These are phyloP conservation scores for Sebastes schlegelii DNA, from an alignment of 2,113 vertebrate genomes.

Conservation along the genomic window DNA sequence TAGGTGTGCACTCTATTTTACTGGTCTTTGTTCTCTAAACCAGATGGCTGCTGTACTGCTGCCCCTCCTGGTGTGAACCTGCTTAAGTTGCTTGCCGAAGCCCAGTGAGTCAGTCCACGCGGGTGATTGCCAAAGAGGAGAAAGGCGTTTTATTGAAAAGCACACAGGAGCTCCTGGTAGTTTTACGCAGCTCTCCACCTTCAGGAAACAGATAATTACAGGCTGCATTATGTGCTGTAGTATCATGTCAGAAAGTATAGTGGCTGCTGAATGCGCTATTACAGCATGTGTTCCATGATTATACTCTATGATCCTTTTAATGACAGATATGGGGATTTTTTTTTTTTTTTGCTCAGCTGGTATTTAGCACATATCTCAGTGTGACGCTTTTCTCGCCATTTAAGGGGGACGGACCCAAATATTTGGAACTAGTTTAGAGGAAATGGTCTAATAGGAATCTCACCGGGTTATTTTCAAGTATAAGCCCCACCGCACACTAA, in stretches of 20 bases:
- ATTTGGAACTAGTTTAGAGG: conserved; percentile 62
- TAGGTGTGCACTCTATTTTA: conserved; percentile 45
- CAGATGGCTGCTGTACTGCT: conserved; percentile 61
- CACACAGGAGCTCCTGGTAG: conserved; percentile 67
- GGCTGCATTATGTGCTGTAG: conserved; percentile 71
- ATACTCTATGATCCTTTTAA: conserved; percentile 75
- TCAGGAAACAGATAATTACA: conserved; percentile 81
- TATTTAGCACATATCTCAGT: conserved; percentile 77
- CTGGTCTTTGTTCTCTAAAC: conserved; percentile 59
- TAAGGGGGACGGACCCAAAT: conserved; percentile 44
- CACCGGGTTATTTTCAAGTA: conserved; percentile 57
- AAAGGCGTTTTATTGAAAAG: conserved; percentile 70
- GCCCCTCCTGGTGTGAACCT: conserved; percentile 73
- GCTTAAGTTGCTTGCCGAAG: conserved; percentile 59
- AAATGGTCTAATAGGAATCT: conserved; percentile 56
- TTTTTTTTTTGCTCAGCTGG: conserved; percentile 60
- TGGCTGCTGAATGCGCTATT: conserved; percentile 67
- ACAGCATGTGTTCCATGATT: conserved; percentile 76
- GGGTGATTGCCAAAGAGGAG: conserved; percentile 66
- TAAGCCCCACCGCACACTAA: conserved; percentile 52
- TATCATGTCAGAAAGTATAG: conserved; percentile 77
- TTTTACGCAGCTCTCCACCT: conserved; percentile 73
- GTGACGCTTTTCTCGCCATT: conserved; percentile 68
- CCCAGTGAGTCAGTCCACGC: conserved; percentile 60
- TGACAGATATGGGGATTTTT: conserved; percentile 76